phyloP scores from a whole-genome alignment of 53 echinoderm and acorn worm species.

The Hippasteria phrygiana region DNA sequence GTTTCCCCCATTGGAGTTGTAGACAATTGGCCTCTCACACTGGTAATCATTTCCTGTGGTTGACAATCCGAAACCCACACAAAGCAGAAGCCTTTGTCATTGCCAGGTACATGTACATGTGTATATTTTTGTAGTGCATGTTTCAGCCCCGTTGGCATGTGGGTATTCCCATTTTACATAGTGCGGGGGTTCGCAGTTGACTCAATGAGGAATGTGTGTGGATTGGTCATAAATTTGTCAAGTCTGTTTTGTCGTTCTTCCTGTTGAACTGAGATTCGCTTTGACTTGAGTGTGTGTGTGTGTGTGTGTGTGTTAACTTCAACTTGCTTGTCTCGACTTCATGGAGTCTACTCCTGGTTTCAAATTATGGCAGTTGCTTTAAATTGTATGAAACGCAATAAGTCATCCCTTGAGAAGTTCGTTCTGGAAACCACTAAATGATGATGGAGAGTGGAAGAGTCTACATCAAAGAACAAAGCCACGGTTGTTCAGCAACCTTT shows the following conservation, averaged over 20 bases:
- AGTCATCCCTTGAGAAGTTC: background rate
- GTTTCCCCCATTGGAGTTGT: background rate
- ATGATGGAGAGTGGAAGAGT: conserved; percentile 20
- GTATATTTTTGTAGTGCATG: background rate
- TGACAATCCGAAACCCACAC: conserved; percentile 25
- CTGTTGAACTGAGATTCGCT: background rate
- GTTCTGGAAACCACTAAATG: background rate
- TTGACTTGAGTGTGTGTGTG: background rate
- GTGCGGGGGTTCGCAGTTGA: conserved; percentile 41
- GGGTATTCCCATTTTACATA: conserved; percentile 42
- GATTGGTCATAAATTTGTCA: background rate
- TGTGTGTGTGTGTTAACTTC: too few species aligned
- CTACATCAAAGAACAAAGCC: conserved; percentile 29
- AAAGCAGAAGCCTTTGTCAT: conserved; percentile 20
- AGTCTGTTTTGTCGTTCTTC: background rate
- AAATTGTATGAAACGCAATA: background rate
- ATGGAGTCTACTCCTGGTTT: background rate
- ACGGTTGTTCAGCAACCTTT: conserved; percentile 35
- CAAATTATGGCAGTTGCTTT: background rate
- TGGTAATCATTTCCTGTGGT: conserved; percentile 52
- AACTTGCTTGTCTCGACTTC: conserved; percentile 12
- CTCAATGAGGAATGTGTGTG: background rate
- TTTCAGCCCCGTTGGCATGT: conserved; percentile 12
- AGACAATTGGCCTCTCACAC: background rate
- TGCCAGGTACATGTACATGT: conserved; percentile 12